These are phyloP conservation scores for Lytechinus pictus DNA, from an alignment of 35 echinoderm and acorn worm species.

Conservation along the genomic window DNA sequence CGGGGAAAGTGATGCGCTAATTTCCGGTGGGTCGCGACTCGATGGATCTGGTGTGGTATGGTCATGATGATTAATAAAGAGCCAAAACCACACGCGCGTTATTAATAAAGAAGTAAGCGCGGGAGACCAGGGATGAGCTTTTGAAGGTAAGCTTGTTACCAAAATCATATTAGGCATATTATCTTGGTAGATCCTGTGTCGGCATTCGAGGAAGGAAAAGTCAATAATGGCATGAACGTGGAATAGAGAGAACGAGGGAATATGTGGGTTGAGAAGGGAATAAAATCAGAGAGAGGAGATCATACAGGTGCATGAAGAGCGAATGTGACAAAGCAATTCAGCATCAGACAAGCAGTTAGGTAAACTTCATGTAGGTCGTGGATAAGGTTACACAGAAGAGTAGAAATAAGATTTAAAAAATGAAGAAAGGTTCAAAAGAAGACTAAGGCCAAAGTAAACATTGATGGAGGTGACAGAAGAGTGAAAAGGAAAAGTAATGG, in stretches of 20 bases:
- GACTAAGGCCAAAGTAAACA: background rate
- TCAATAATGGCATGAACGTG: background rate
- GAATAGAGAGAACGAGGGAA: background rate
- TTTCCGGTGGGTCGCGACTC: slow-evolving; percentile 26
- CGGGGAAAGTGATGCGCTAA: slow-evolving; percentile 29
- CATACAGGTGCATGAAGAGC: background rate
- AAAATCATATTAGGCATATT: slow-evolving; percentile 39
- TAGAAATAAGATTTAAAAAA: background rate
- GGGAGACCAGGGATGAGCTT: background rate
- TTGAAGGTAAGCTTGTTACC: slow-evolving; percentile 29
- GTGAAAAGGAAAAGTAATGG: background rate
- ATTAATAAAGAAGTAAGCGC: slow-evolving; percentile 45
- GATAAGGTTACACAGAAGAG: background rate
- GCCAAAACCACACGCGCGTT: slow-evolving; percentile 41
- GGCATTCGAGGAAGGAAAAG: slow-evolving; percentile 35
- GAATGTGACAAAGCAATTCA: background rate
- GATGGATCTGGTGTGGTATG: slow-evolving; percentile 25
- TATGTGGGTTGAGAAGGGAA: background rate
- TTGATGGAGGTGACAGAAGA: background rate
- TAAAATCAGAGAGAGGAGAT: background rate
- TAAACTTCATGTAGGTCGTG: background rate
- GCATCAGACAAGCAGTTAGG: background rate
- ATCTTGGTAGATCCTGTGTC: slow-evolving; percentile 1
- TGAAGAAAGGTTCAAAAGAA: background rate
- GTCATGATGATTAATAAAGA: slow-evolving; percentile 29